These are phyloP conservation scores for Anhinga anhinga DNA, from an alignment of 2,113 vertebrate genomes.

Conservation along the genomic window DNA sequence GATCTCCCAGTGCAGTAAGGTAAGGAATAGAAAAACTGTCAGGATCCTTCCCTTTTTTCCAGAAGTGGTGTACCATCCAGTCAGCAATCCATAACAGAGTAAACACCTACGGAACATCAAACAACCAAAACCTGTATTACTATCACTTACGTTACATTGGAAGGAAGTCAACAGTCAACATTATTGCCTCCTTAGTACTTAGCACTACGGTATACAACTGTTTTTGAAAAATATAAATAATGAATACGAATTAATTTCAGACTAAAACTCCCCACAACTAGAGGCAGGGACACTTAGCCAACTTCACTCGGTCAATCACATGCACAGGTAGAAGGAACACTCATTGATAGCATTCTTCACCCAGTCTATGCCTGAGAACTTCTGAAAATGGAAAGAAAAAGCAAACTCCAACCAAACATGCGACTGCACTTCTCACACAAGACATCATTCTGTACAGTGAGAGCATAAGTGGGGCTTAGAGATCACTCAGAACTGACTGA, in stretches of 20 bases:
- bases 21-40: constrained; percentile 98
- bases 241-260: background rate
- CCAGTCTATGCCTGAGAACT: background rate
- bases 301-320: background rate
- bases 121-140: constrained; percentile 3
- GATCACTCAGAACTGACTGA: background rate
- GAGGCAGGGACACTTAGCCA: background rate
- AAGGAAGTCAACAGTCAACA: background rate
- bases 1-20: constrained; percentile 91
- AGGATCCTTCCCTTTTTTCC: constrained; percentile 94
- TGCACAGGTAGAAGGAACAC: background rate
- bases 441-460: background rate
- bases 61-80: constrained; percentile 97
- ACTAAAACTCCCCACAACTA: background rate
- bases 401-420: background rate
- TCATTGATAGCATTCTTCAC: background rate
- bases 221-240: background rate
- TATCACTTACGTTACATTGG: background rate
- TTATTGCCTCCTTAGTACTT: background rate
- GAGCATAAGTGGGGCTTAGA: background rate
- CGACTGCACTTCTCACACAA: background rate
- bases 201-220: background rate
- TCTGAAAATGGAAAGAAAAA: background rate
- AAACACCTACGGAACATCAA: constrained; percentile 80
- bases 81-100: constrained; percentile 89